Evolutionary conservation across 2,888 invertebrate species (phyloP).

Genomic region (Chloroclysta siterata): DNA sequence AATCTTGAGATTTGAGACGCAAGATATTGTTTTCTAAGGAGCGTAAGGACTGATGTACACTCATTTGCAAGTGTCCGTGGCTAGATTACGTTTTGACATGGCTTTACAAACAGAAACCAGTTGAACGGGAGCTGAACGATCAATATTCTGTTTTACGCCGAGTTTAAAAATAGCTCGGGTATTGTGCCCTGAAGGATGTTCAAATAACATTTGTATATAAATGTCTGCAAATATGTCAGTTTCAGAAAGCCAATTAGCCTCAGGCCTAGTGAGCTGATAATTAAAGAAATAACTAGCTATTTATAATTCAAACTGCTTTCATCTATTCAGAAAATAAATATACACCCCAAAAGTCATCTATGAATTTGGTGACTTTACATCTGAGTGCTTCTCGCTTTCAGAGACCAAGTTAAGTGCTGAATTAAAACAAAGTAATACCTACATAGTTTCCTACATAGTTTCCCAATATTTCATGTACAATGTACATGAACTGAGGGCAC

Average conservation of each 20-base stretch:
- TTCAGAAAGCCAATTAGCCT: slow-evolving; percentile 32
- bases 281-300: background rate
- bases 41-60: slow-evolving; percentile 59
- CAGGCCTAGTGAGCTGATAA: slow-evolving; percentile 7
- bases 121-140: slow-evolving; percentile 52
- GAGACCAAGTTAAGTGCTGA: no score
- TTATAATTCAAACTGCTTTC: background rate
- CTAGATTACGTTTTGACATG: slow-evolving; percentile 73
- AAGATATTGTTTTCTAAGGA: slow-evolving; percentile 37
- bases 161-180: slow-evolving; percentile 54
- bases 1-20: slow-evolving; percentile 17
- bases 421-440: background rate
- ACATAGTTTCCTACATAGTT: no score
- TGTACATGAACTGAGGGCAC: slow-evolving; percentile 13
- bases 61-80: slow-evolving; percentile 72
- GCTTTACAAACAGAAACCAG: slow-evolving; percentile 66
- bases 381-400: background rate
- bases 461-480: slow-evolving; percentile 7
- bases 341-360: no score
- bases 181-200: slow-evolving; percentile 35
- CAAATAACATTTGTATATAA: slow-evolving; percentile 24
- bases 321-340: background rate
- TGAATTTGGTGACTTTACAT: background rate
- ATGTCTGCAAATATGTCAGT: slow-evolving; percentile 25
- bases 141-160: slow-evolving; percentile 57